A percentile compares a stretch with the other conserved stretches of the same genome.
These are phyloP conservation scores for Metallyticus violacea DNA, from an alignment of 2,888 invertebrate genomes.

Conservation along the genomic window DNA sequence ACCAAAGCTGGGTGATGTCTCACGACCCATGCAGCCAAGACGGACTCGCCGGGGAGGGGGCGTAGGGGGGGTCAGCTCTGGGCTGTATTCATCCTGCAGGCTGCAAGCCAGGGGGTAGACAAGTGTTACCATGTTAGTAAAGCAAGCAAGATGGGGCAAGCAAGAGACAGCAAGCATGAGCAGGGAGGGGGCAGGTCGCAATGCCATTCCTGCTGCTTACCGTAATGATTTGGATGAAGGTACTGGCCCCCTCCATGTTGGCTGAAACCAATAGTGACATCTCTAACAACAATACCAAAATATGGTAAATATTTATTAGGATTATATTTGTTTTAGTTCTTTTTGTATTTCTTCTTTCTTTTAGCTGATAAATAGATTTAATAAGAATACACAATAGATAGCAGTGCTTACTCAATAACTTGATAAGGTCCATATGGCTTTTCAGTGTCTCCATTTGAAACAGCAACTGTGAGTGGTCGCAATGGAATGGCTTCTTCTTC, in stretches of 20 bases:
- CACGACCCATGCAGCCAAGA: conserved; percentile 42
- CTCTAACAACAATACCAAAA: conserved; percentile 7
- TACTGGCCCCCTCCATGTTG: conserved; percentile 35
- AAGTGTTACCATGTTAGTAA: conserved; percentile 25
- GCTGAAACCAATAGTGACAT: conserved; percentile 29
- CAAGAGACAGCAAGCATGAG: conserved; percentile 35
- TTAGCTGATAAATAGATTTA: not conserved
- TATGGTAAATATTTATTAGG: not conserved
- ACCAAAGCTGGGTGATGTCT: conserved; percentile 47
- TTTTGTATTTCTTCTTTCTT: not conserved
- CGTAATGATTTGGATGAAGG: conserved; percentile 36
- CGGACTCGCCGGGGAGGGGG: conserved; percentile 55
- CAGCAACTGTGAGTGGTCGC: conserved; percentile 64
- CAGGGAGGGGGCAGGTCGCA: conserved; percentile 6
- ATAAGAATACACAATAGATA: not conserved
- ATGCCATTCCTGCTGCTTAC: conserved; percentile 30
- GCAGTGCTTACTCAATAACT: conserved; percentile 66
- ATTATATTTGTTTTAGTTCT: not conserved
- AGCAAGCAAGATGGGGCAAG: conserved; percentile 32
- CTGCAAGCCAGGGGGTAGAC: conserved; percentile 44
- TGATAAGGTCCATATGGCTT: conserved; percentile 56
- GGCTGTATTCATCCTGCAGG: conserved; percentile 58
- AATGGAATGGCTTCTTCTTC: conserved; percentile 72
- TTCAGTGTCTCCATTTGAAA: conserved; percentile 65
- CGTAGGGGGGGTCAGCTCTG: conserved; percentile 61